A percentile compares a stretch with the other conserved stretches of the same genome.
Conservation (phyloP, 2,113 vertebrate species). For the Ptyas mucosa region DNA sequence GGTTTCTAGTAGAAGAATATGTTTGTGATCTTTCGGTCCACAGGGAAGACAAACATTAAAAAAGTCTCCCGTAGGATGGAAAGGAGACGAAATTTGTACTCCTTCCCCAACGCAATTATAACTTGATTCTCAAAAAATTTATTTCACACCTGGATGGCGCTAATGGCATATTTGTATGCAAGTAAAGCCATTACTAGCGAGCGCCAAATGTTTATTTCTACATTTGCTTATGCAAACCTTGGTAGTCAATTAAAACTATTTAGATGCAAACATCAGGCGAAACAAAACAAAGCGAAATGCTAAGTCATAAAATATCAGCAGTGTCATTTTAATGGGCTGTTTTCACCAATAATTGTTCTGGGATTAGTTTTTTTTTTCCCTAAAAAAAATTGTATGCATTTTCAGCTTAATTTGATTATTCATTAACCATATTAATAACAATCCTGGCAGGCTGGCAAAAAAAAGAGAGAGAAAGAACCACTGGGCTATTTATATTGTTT, state of each 20-base stretch:
- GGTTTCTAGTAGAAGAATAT: background rate
- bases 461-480: background rate
- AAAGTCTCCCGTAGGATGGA: background rate
- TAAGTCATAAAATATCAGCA: background rate
- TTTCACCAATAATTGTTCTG: background rate
- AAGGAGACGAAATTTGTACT: background rate
- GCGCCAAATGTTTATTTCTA: background rate
- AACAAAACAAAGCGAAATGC: background rate
- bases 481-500: background rate
- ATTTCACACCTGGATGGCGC: background rate
- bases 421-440: background rate
- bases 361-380: background rate
- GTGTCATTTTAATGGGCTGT: background rate
- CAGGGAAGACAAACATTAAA: background rate
- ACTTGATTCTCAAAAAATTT: background rate
- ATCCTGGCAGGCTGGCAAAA: background rate
- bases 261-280: background rate
- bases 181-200: background rate
- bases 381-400: background rate
- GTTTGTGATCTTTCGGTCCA: background rate
- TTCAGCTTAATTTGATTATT: background rate
- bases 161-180: background rate
- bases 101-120: background rate
- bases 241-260: background rate
- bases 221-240: background rate